phyloP scores from a whole-genome alignment of 2,888 invertebrate species.

The Protophormia terraenovae region DNA sequence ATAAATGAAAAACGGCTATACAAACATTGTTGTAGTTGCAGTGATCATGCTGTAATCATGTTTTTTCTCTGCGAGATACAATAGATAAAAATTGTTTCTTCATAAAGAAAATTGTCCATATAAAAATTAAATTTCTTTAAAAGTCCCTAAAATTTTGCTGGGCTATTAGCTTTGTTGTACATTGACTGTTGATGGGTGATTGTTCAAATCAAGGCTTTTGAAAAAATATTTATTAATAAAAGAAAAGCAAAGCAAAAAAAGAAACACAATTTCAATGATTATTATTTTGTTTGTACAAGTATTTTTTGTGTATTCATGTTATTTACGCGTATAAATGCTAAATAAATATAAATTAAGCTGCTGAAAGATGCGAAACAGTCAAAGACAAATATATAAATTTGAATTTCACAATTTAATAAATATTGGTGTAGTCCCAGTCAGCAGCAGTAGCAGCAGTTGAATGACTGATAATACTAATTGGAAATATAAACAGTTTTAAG shows the following conservation, averaged over 20 bases:
- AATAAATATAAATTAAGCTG: constrained; percentile 60
- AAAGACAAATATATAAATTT: constrained; percentile 20
- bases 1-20: no score
- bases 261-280: constrained; percentile 52
- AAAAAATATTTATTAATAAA: constrained; percentile 37
- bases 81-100: no score
- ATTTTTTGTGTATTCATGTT: constrained; percentile 47
- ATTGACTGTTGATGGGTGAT: constrained; percentile 45
- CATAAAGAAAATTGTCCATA: no score
- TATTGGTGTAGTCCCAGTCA: constrained; percentile 66
- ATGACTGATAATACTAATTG: constrained; percentile 53
- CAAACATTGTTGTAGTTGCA: no score
- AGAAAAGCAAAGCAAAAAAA: not conserved
- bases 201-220: constrained; percentile 64
- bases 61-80: no score
- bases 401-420: constrained; percentile 64
- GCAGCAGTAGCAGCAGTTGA: constrained; percentile 8
- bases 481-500: constrained; percentile 18
- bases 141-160: constrained; percentile 20
- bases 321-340: constrained; percentile 58
- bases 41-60: no score
- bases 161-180: not conserved
- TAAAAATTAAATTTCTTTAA: no score
- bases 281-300: constrained; percentile 43
- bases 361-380: constrained; percentile 48